These are phyloP conservation scores for Fukomys damarensis DNA, from an alignment of 2,113 vertebrate species.

Conservation along the genomic window DNA sequence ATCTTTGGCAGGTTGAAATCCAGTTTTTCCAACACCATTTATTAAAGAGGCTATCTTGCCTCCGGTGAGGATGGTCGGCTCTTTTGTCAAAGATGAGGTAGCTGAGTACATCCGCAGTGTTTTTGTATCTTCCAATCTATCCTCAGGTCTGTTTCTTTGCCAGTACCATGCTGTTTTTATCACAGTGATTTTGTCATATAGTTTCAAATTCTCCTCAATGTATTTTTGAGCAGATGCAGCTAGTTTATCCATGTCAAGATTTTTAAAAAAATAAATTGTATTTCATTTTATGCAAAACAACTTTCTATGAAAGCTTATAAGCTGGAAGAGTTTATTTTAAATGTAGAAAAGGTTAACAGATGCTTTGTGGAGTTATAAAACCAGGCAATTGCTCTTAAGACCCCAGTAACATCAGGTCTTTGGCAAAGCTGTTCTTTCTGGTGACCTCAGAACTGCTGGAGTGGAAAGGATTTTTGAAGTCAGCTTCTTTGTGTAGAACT, in stretches of 20 bases:
- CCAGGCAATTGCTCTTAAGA: background rate
- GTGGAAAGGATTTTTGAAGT: background rate
- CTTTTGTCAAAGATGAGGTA: too few relatives aligned
- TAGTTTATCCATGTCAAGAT: constrained; percentile 18
- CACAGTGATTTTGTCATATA: too few relatives aligned
- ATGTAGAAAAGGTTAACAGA: background rate
- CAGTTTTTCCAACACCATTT: too few relatives aligned
- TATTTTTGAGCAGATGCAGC: constrained; percentile 15
- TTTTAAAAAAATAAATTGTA: background rate
- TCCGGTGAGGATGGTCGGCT: too few relatives aligned
- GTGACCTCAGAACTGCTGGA: background rate
- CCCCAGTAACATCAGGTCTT: background rate
- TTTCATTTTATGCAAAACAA: constrained; percentile 26
- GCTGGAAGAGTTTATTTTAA: background rate
- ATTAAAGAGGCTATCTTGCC: too few relatives aligned
- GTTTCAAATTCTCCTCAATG: background rate
- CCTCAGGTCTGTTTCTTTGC: too few relatives aligned
- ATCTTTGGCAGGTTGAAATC: too few relatives aligned
- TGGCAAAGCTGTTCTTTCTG: background rate
- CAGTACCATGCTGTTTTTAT: too few relatives aligned
- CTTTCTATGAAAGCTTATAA: background rate
- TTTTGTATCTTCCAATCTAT: too few relatives aligned
- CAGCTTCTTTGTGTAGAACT: background rate
- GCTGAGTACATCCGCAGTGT: too few relatives aligned
- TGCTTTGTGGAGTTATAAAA: constrained; percentile 24